phyloP scores from a whole-genome alignment of 1,140 invertebrate species.

The Drosophila nebulosa region DNA sequence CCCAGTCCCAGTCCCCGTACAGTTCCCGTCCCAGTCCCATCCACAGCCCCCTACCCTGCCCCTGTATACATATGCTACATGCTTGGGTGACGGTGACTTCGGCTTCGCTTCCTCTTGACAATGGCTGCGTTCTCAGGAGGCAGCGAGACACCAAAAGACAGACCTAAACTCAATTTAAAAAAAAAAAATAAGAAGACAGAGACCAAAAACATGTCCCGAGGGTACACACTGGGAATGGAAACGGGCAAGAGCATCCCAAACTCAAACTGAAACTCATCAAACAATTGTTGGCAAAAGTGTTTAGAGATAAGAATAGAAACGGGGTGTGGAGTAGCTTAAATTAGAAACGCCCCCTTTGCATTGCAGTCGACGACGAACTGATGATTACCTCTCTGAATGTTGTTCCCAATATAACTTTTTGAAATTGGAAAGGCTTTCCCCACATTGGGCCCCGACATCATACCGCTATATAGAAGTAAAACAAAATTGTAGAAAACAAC shows the following conservation, averaged over 20 bases:
- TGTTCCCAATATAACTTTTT: conserved; percentile 7
- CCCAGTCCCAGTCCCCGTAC: too few species aligned
- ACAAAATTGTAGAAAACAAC: neutral
- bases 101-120: conserved; percentile 41
- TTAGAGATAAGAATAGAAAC: conserved; percentile 40
- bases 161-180: conserved; percentile 45
- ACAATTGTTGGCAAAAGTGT: conserved; percentile 59
- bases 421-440: conserved; percentile 3
- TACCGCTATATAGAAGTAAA: neutral
- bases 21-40: too few species aligned
- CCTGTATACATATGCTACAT: conserved; percentile 42
- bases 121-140: conserved; percentile 20
- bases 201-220: conserved; percentile 49
- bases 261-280: conserved; percentile 27
- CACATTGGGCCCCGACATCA: neutral
- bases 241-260: neutral
- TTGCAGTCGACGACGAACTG: neutral
- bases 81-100: conserved; percentile 58
- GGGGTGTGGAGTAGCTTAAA: neutral
- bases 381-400: conserved; percentile 1
- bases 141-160: conserved; percentile 5
- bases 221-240: conserved; percentile 20
- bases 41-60: too few species aligned
- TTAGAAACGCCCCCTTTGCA: conserved; percentile 24
- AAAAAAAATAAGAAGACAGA: too few species aligned